Conservation (phyloP, 1,140 invertebrate species). For the Lordiphosa stackelbergi region DNA sequence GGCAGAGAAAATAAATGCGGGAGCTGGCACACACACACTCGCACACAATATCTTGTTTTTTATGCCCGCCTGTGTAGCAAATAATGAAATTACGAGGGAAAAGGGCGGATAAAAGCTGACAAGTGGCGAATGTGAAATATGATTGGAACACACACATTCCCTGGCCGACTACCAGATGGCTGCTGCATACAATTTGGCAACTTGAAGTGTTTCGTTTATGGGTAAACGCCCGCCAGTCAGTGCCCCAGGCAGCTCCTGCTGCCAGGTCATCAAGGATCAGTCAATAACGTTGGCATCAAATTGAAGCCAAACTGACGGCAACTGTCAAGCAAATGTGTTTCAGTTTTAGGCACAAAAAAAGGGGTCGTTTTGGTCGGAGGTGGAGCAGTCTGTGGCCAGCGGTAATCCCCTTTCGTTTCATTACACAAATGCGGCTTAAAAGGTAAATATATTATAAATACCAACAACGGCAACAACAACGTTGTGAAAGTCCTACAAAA, state of each 20-base stretch:
- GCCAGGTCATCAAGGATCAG: slow-evolving; percentile 53
- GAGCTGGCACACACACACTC: slow-evolving; percentile 23
- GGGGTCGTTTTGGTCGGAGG: neutral
- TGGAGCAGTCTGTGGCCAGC: slow-evolving; percentile 29
- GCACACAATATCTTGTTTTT: slow-evolving; percentile 65
- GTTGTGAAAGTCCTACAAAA: slow-evolving; percentile 40
- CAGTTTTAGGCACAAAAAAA: slow-evolving; percentile 39
- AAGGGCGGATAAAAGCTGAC: slow-evolving; percentile 48
- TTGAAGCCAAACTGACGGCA: slow-evolving; percentile 60
- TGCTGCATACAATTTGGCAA: slow-evolving; percentile 28
- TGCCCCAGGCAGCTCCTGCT: neutral
- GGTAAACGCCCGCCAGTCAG: slow-evolving; percentile 40
- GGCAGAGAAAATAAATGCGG: slow-evolving; percentile 35
- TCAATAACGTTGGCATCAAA: slow-evolving; percentile 69
- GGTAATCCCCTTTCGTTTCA: slow-evolving; percentile 61
- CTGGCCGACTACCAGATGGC: slow-evolving; percentile 10
- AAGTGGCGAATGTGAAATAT: slow-evolving; percentile 62
- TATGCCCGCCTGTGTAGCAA: slow-evolving; percentile 62
- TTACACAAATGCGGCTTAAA: slow-evolving; percentile 68
- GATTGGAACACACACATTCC: slow-evolving; percentile 30
- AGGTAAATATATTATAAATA: slow-evolving; percentile 41
- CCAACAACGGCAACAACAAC: slow-evolving; percentile 30
- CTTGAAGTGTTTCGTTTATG: slow-evolving; percentile 60
- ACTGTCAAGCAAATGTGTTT: slow-evolving; percentile 59
- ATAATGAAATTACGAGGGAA: slow-evolving; percentile 67